These are phyloP conservation scores for Tupaia chinensis DNA, from an alignment of 2,113 vertebrate genomes.

Conservation along the genomic window DNA sequence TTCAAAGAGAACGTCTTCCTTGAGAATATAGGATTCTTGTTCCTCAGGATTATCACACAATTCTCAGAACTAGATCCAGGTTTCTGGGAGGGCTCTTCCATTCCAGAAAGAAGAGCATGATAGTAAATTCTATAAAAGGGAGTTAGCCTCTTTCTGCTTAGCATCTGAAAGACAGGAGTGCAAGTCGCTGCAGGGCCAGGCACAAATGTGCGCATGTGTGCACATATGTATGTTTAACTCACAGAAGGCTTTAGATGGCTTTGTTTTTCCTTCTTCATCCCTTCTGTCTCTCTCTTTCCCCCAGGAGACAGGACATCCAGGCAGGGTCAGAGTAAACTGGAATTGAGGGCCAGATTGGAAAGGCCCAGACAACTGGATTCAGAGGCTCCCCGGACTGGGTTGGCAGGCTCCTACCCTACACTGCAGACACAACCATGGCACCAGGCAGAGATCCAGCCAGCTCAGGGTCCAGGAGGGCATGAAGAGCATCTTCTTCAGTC, in stretches of 20 bases:
- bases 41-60: accelerated
- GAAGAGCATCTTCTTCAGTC: background rate
- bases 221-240: accelerated
- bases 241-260: too few relatives aligned
- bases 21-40: accelerated
- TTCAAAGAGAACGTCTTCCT: accelerated
- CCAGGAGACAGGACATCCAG: background rate
- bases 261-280: background rate
- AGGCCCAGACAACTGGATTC: background rate
- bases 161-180: background rate
- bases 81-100: background rate
- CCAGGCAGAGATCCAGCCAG: too few relatives aligned
- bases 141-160: background rate
- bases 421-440: accelerated
- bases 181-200: too few relatives aligned
- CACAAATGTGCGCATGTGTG: accelerated
- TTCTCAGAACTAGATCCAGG: too few relatives aligned
- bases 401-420: accelerated
- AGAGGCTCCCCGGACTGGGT: too few relatives aligned
- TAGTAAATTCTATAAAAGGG: accelerated
- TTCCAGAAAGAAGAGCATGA: background rate
- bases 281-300: background rate
- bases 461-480: too few relatives aligned
- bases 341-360: background rate
- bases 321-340: background rate